A percentile compares a stretch with the other conserved stretches of the same genome.
phyloP scores from a whole-genome alignment of 2,113 vertebrate genomes.

The Falco punctatus region DNA sequence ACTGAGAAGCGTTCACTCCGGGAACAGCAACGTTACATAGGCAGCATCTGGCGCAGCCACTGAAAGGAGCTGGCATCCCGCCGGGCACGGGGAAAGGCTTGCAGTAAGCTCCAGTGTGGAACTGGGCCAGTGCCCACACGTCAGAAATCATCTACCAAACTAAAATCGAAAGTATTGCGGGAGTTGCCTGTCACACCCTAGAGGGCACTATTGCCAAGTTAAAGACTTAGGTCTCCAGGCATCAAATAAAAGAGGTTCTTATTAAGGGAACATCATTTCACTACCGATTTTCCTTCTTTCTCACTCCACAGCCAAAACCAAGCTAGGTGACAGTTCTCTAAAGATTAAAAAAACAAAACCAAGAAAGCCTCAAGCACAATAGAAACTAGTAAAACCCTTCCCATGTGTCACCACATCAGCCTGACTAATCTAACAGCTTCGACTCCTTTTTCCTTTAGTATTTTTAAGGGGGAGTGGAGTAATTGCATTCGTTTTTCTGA shows the following conservation, averaged over 20 bases:
- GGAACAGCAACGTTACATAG: not conserved
- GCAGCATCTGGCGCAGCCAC: not conserved
- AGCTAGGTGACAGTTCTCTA: not conserved
- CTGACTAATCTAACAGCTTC: not conserved
- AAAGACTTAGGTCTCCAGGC: not conserved
- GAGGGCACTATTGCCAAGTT: slow-evolving; percentile 51
- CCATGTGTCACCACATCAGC: not conserved
- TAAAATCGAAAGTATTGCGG: not conserved
- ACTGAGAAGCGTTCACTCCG: not conserved
- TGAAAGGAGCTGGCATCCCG: not conserved
- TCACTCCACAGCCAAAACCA: not conserved
- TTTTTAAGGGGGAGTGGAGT: not conserved
- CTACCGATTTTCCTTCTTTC: not conserved
- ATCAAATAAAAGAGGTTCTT: not conserved
- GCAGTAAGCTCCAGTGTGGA: not conserved
- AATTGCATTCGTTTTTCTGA: not conserved
- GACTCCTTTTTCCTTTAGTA: not conserved
- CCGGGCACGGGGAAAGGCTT: not conserved
- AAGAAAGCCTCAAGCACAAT: not conserved
- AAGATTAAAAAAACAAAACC: not conserved
- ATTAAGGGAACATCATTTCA: not conserved
- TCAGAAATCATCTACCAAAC: not conserved
- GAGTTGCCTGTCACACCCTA: slow-evolving; percentile 20
- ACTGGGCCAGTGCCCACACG: not conserved
- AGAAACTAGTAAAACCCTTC: not conserved